Evolutionary conservation across 1,140 invertebrate genomes (phyloP).

Genomic region (Euwallacea similis): DNA sequence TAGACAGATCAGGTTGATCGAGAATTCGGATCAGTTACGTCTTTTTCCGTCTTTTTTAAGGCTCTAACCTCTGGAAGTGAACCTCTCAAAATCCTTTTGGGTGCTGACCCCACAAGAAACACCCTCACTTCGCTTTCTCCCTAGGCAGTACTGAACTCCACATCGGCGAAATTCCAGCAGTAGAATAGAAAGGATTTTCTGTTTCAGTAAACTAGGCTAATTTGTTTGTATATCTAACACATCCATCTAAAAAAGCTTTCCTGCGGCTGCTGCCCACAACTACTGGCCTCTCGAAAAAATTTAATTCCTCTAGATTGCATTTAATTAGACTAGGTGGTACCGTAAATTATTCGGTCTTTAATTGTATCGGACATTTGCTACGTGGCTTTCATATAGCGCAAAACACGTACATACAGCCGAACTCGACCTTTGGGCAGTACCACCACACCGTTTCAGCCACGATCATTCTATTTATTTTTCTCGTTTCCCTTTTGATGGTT

Average conservation of each 20-base stretch:
- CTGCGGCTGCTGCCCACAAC: slow-evolving; percentile 31
- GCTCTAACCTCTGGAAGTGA: no score
- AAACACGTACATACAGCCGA: not conserved
- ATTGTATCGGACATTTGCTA: not conserved
- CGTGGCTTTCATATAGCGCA: not conserved
- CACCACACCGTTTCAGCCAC: not conserved
- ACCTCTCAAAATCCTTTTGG: no score
- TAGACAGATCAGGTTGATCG: no score
- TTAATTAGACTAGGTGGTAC: slow-evolving; percentile 25
- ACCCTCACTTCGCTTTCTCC: no score
- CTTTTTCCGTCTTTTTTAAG: no score
- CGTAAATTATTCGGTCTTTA: slow-evolving; percentile 18
- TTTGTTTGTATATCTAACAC: slow-evolving; percentile 32
- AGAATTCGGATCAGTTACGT: no score
- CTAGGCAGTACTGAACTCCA: no score
- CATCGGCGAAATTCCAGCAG: no score
- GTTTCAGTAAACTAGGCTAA: slow-evolving; percentile 34
- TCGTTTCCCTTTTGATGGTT: slow-evolving; percentile 6
- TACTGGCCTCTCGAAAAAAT: slow-evolving; percentile 14
- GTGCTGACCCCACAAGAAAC: no score
- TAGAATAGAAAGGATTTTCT: slow-evolving; percentile 24
- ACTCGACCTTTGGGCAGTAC: slow-evolving; percentile 8
- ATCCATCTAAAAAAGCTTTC: slow-evolving; percentile 31
- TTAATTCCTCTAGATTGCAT: slow-evolving; percentile 24
- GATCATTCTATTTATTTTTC: slow-evolving; percentile 3